Evolutionary conservation across 2,888 invertebrate species (phyloP).

Genomic region (Augochlorella aurata): DNA sequence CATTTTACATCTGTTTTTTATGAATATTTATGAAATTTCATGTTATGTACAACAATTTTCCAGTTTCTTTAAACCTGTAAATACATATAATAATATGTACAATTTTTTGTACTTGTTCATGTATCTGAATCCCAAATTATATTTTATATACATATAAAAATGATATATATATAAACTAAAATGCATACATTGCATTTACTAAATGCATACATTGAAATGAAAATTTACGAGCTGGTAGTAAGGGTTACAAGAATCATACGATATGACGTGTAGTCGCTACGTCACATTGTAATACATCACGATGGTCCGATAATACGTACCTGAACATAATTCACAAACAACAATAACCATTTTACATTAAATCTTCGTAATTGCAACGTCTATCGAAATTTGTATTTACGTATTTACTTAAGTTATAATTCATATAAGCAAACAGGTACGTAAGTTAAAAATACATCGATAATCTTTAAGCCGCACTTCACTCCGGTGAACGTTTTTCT

Average conservation of each 20-base stretch:
- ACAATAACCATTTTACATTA: constrained; percentile 11
- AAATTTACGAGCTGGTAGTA: constrained; percentile 7
- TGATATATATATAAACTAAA: constrained; percentile 23
- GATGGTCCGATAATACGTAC: background rate
- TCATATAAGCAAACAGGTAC: background rate
- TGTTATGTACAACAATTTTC: background rate
- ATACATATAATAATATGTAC: background rate
- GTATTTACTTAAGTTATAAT: background rate
- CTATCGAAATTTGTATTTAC: background rate
- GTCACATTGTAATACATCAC: constrained; percentile 39
- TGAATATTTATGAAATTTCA: background rate
- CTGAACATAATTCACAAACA: constrained; percentile 13
- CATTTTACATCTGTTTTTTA: background rate
- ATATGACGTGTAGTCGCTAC: constrained; percentile 45
- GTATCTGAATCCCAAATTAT: too few relatives aligned
- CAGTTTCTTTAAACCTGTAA: constrained; percentile 7
- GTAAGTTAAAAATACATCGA: constrained; percentile 19
- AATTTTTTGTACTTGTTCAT: too few relatives aligned
- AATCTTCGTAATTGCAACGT: background rate
- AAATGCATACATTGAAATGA: constrained; percentile 3
- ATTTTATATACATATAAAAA: background rate
- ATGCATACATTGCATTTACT: background rate
- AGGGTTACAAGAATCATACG: constrained; percentile 43
- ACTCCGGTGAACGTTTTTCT: constrained; percentile 34
- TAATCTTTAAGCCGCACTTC: constrained; percentile 41